Base-by-base conservation (phyloP, 2,888 invertebrate genomes). In the Drosophila neotestacea region DNA sequence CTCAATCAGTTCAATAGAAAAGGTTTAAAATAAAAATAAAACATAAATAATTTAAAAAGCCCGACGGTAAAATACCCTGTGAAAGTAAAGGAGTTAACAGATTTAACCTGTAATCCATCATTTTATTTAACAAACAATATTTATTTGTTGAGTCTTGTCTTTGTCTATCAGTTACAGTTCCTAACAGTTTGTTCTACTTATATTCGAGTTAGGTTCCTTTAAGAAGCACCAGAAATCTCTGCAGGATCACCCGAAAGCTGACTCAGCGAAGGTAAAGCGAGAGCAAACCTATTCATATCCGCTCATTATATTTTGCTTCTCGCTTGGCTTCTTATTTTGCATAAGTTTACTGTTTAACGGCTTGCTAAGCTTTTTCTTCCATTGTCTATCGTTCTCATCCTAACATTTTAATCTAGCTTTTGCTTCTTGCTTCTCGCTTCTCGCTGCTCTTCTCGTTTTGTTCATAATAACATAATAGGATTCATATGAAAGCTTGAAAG, bases 131-230 rank as follows among this genome's bases (percentile, higher is more conserved):
- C 7, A 9, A 7, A 41, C 4, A 9, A 42, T 10, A 41, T 41
- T 16, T 32, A 7, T 42, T 22, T 9, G 16, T 42, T 42, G 10
- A 0, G 10, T 11, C 27, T 30, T 47, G 30, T 7, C 30, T 30
- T 13, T 46, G 46, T 30, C 13, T 9, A 32, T 32, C 9, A 32
- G 34, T 32, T 11, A 6, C 22, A 36, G 10, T 7, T 34, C 4
- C 22, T 50, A 50, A 50, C 50, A 22, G 22, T 22, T 36, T 34
- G 11, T 22, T 50, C 11, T 50, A 34, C 16, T 16, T 34, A 4
- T 50, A 50, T 13, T 64, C 34, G 42, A 78, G 55, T 27, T 27
- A 84, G 78, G 54, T 42, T 58, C 55, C 55, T 10, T 5, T 55
- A 55, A 34, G 44, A 55, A 44, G 55, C 55, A 34, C 32, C 44